Conservation (phyloP, 1,140 invertebrate genomes). For the silkworm (Bombyx mori) region ASM3026992v2 NC_085111.1:11109001-11109500, state of each 20-base stretch:
- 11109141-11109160: constrained; percentile 28
- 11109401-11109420: no score
- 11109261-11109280: constrained; percentile 39
- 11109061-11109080: constrained; percentile 7
- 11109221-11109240: constrained; percentile 48
- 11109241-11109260: constrained; percentile 62
- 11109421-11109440: no score
- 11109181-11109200: constrained; percentile 41
- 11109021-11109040: constrained; percentile 19
- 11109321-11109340: constrained; percentile 51
- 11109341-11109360: constrained; percentile 35
- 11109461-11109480: no score
- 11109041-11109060: constrained; percentile 8
- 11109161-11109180: constrained; percentile 36
- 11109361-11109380: constrained; percentile 13
- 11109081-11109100: constrained; percentile 6
- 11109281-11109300: constrained; percentile 21
- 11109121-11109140: constrained; percentile 21
- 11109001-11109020: constrained; percentile 23
- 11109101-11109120: constrained; percentile 26
- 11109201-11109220: constrained; percentile 55
- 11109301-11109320: constrained; percentile 52
- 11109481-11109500: no score
- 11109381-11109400: no score
- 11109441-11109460: no score